Evolutionary conservation across 2,888 invertebrate species (phyloP), one percentile per base, ranked within the genome.

Genomic region (Papilio elwesi): DNA sequence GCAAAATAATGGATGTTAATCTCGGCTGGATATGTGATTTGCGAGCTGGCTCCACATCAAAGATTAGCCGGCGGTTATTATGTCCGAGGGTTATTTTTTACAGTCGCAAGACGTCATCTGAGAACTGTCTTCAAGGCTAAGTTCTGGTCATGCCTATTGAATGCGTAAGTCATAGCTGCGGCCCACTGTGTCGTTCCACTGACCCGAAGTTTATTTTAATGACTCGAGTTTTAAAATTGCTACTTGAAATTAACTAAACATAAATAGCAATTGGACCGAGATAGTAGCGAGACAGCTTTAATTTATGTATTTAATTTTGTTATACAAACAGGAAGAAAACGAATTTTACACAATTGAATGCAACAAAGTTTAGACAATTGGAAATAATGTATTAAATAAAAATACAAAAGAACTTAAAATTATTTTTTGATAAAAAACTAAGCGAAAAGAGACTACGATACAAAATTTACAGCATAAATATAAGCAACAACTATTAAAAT

Each of bases 1-100:
- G 91, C 90, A 92, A 92, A 93, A 91, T 92, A 93, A 92, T 93
- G 91, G 89, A 90, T 90, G 90, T 88, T 91, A 90, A 92, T 92
- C 90, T 90, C 80, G 85, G 82, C 79, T 82, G 87, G 87, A 85
- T 85, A 82, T 88, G 90, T 92, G 92, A 92, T 92, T 93, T 92
- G 92, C 88, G 91, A 90, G 86, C 85, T 83, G 82, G 81, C 82
- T 73, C n/a, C 74, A 83, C 87, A 86, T 91, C 92, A 90, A 91
- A 91, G 87, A 87, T 88, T 89, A 88, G 87, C 90, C 91, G 90
- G 84, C 88, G 78, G 83, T 84, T 86, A 81, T 82, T 82, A 80
- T 80, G 74, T 77, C 77, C 74, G 75, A 75, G 76, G 77, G 74
- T 74, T 77, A 75, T 78, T 80, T 80, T 81, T 80, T 79, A 77